These are phyloP conservation scores for Paramormyrops kingsleyae DNA, from an alignment of 2,113 vertebrate species.

Conservation along the genomic window DNA sequence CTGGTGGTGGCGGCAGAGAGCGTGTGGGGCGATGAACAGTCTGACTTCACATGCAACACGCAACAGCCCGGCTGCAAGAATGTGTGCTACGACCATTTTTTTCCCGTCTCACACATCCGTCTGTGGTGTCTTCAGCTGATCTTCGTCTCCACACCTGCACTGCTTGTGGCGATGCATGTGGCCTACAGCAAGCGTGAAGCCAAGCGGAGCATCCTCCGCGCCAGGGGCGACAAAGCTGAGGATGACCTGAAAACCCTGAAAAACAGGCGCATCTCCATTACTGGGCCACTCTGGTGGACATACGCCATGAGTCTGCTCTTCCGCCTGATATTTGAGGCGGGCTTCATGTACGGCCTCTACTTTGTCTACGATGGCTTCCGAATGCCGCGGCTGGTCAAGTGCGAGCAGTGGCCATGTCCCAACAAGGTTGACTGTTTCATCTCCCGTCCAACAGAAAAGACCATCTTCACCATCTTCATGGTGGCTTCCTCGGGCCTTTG, in stretches of 20 bases:
- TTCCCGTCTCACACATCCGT: constrained; percentile 85
- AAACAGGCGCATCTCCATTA: constrained; percentile 42
- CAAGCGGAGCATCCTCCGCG: constrained; percentile 42
- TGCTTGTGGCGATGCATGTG: constrained; percentile 56
- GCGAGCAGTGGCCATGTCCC: constrained; percentile 58
- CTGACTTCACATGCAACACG: constrained; percentile 85
- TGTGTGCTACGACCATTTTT: constrained; percentile 89
- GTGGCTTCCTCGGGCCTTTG: constrained; percentile 53
- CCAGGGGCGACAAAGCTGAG: constrained; percentile 33
- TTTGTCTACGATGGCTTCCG: constrained; percentile 54
- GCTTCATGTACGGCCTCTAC: constrained; percentile 57
- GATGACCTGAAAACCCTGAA: constrained; percentile 46
- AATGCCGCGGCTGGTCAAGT: constrained; percentile 59
- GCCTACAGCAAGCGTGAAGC: constrained; percentile 48
- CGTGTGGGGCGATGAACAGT: constrained; percentile 89
- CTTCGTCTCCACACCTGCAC: constrained; percentile 81
- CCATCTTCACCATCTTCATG: constrained; percentile 48
- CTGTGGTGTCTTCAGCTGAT: constrained; percentile 91
- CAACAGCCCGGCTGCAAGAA: constrained; percentile 86
- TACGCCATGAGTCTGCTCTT: constrained; percentile 55
- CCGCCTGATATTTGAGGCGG: constrained; percentile 52
- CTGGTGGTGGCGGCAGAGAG: constrained; percentile 83
- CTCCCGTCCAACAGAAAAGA: constrained; percentile 10
- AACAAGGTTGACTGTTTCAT: constrained; percentile 59
- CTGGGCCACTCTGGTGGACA: constrained; percentile 58